Evolutionary conservation across 2,888 invertebrate species (phyloP).

Genomic region (Eupithecia subumbrata): DNA sequence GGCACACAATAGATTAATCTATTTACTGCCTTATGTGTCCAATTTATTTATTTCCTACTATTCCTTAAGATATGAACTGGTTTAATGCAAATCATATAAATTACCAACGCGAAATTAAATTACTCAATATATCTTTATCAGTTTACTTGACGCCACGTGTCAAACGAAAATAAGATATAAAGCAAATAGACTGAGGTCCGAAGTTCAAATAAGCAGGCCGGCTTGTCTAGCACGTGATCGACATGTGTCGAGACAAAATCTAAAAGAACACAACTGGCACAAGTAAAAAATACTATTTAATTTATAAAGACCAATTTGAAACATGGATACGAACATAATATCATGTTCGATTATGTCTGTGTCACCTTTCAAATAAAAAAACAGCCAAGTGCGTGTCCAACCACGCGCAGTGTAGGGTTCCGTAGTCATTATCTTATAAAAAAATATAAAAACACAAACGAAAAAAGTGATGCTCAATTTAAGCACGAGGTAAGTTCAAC

Average conservation of each 20-base stretch:
- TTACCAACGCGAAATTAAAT: constrained; percentile 14
- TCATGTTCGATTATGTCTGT: background rate
- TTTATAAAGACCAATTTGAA: no score
- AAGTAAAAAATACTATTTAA: background rate
- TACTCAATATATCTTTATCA: constrained; percentile 10
- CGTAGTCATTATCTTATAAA: background rate
- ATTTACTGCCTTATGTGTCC: background rate
- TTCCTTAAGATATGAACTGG: background rate
- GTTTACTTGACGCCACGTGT: constrained; percentile 22
- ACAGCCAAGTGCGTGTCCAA: background rate
- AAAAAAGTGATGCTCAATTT: no score
- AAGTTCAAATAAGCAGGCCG: constrained; percentile 32
- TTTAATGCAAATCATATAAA: constrained; percentile 10
- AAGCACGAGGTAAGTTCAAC: no score
- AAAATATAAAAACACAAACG: background rate
- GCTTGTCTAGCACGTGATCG: constrained; percentile 24
- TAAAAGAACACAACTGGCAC: background rate
- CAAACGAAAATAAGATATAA: constrained; percentile 21
- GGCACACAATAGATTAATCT: no score
- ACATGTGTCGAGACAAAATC: constrained; percentile 23
- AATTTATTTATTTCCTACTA: background rate
- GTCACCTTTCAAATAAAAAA: background rate
- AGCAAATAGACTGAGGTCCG: constrained; percentile 27
- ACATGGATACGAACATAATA: background rate
- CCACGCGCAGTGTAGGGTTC: background rate